Base-by-base conservation (phyloP, 2,797 vertebrate species). In the Aulostomus chinensis region DNA sequence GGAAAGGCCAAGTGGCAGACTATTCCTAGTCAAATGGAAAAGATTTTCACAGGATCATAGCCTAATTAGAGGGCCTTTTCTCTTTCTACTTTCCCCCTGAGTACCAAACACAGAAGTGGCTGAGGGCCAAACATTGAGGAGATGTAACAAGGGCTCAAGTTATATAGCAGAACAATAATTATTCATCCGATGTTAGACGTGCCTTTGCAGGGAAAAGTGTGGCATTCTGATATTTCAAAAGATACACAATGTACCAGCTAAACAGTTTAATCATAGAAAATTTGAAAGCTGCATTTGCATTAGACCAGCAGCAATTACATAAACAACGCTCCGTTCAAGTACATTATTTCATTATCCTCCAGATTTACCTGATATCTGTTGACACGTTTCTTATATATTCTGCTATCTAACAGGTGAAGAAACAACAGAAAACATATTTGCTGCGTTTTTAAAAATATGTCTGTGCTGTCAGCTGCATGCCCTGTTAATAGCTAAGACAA, bases 11-110 rank as follows among this genome's bases (percentile, higher is more conserved):
- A 84, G 68, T 60, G 62, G 60, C 68, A 49, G 28, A 58, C 24
- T 48, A 62, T 58, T 57, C 10, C 58, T 32, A 73, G 78, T 69
- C 36, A 79, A 78, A 85, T 58, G 58, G 79, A 77, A 76, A 78
- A 45, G 29, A 73, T 72, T 73, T 67, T 62, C 55, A 77, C 67
- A 55, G 62, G 66, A 75, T 70, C 50, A 65, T 16, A 53, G 60
- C 59, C 73, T 83, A 85, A 86, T 83, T 79, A 62, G 77, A 78
- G 58, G 76, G 60, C 41, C 48, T 70, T 67, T 50, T 40, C 46
- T 46, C 28, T 20, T 4, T 9, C 24, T 40, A 6, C 38, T 31
- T 34, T 31, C 37, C 41, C 55, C 49, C 22, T 35, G 51, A 58
- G 32, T 13, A 32, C n/a, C 17, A 29, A 41, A 61, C 54, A 58